phyloP scores from a whole-genome alignment of 2,113 vertebrate genomes.

The Craseonycteris thonglongyai region DNA sequence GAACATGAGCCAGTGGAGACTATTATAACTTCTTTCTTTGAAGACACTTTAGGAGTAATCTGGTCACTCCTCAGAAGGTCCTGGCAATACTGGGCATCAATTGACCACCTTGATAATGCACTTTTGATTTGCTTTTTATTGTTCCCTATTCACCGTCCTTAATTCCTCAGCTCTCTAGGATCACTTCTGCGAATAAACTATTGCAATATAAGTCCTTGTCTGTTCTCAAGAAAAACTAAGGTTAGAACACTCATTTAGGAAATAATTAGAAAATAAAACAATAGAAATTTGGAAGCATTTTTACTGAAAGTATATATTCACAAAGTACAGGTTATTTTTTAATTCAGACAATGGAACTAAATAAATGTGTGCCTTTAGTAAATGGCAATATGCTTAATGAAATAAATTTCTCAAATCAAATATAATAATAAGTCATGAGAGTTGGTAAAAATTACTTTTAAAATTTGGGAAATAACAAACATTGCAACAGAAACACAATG shows the following conservation, averaged over 20 bases:
- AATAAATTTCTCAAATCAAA: constrained; percentile 1
- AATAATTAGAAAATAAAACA: background rate
- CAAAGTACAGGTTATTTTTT: constrained; percentile 4
- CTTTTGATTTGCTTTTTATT: background rate
- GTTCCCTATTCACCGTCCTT: background rate
- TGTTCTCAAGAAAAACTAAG: background rate
- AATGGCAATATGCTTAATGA: background rate
- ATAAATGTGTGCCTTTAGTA: background rate
- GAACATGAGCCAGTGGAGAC: background rate
- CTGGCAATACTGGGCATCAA: background rate
- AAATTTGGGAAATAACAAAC: constrained; percentile 17
- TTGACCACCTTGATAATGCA: background rate
- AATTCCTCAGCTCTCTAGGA: background rate
- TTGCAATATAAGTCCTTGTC: background rate
- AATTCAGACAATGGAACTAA: background rate
- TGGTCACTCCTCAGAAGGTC: background rate
- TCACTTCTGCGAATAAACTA: background rate
- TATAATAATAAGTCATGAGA: background rate
- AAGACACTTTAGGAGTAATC: background rate
- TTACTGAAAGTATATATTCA: background rate
- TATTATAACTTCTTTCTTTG: background rate
- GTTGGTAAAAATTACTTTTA: background rate
- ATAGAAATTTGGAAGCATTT: background rate
- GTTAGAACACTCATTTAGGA: background rate
- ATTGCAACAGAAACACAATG: no score